phyloP scores from a whole-genome alignment of 2,797 vertebrate species.

The Catharus ustulatus region DNA sequence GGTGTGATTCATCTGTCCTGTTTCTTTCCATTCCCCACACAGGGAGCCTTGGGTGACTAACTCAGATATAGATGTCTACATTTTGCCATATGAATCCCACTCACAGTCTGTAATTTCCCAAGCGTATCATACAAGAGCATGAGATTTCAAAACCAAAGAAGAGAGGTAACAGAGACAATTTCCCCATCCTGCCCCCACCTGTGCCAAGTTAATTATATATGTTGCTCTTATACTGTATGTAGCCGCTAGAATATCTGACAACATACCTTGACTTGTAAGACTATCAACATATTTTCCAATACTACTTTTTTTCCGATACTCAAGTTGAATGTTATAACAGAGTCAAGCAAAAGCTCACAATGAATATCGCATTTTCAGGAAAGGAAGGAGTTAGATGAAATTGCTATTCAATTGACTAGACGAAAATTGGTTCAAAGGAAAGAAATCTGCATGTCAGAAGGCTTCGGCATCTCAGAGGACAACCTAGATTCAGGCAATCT shows the following conservation, averaged over 20 bases:
- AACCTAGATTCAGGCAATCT: not conserved
- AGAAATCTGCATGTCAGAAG: not conserved
- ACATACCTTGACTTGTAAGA: not conserved
- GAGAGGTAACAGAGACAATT: not conserved
- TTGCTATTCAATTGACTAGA: not conserved
- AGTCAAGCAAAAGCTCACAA: not conserved
- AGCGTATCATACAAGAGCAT: not conserved
- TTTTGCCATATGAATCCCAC: constrained; percentile 57
- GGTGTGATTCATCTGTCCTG: constrained; percentile 65
- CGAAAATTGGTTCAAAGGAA: not conserved
- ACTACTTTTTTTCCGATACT: not conserved
- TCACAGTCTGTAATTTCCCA: constrained; percentile 56
- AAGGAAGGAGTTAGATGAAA: not conserved
- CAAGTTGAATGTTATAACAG: not conserved
- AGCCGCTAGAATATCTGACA: constrained; percentile 3
- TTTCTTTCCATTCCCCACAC: constrained; percentile 50
- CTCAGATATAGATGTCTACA: constrained; percentile 54
- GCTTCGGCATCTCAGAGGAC: not conserved
- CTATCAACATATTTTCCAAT: constrained; percentile 39
- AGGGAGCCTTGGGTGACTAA: constrained; percentile 58
- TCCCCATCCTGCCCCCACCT: not conserved
- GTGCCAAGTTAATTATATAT: not conserved
- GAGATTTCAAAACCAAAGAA: constrained; percentile 35
- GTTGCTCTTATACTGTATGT: not conserved
- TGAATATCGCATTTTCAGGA: not conserved